Evolutionary conservation across 1,140 invertebrate genomes (phyloP).

Genomic region (Archivesica marissinica): DNA sequence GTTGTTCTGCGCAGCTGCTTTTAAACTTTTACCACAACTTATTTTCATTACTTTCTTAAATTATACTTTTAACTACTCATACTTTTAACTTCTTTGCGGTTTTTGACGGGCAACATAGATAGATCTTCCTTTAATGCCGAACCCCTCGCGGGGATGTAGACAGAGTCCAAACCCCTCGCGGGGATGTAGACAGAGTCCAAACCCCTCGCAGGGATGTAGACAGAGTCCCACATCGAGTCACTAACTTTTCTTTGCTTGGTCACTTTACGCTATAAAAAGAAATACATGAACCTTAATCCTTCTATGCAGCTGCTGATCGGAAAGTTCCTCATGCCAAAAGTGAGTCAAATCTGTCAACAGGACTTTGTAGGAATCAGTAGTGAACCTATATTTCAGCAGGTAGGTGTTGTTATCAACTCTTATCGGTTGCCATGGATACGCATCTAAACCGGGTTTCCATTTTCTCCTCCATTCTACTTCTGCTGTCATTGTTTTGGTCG

Average conservation of each 20-base stretch:
- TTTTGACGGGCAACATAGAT: too few relatives aligned
- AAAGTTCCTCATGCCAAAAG: constrained; percentile 78
- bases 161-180: too few relatives aligned
- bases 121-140: too few relatives aligned
- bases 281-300: constrained; percentile 71
- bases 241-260: background rate
- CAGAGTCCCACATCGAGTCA: too few relatives aligned
- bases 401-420: constrained; percentile 69
- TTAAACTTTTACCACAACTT: too few relatives aligned
- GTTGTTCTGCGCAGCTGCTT: too few relatives aligned
- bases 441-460: constrained; percentile 79
- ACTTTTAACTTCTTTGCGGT: too few relatives aligned
- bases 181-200: too few relatives aligned
- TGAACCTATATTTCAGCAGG: constrained; percentile 77
- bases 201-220: too few relatives aligned
- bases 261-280: background rate
- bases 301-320: constrained; percentile 69
- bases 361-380: constrained; percentile 75
- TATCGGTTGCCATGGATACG: constrained; percentile 77
- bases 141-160: too few relatives aligned
- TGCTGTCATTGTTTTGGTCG: constrained; percentile 62
- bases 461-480: constrained; percentile 80
- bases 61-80: too few relatives aligned
- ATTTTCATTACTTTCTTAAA: too few relatives aligned
- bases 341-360: constrained; percentile 75